These are phyloP conservation scores for Salvelinus namaycush DNA, from an alignment of 2,113 vertebrate species.

Conservation along the genomic window DNA sequence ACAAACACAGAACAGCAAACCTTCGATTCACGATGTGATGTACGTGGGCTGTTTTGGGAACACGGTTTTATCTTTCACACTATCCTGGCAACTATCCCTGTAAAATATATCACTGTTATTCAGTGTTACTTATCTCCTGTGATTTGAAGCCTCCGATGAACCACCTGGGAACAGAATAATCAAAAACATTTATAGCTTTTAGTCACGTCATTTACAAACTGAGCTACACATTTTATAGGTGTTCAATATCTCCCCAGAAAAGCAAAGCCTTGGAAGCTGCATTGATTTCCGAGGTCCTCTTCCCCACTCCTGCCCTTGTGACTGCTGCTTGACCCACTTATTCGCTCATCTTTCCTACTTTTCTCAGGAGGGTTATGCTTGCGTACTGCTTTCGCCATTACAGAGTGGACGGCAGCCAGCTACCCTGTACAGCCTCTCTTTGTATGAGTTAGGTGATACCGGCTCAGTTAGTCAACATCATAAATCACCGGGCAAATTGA, in stretches of 20 bases:
- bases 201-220: constrained; percentile 56
- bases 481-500: constrained; percentile 78
- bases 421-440: constrained; percentile 44
- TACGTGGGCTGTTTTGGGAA: too few relatives aligned
- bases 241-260: constrained; percentile 71
- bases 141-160: constrained; percentile 51
- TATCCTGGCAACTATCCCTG: constrained; percentile 46
- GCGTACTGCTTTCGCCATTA: constrained; percentile 72
- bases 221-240: constrained; percentile 54
- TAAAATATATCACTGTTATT: constrained; percentile 47
- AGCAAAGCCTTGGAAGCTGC: constrained; percentile 58
- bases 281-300: constrained; percentile 77
- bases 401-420: constrained; percentile 71
- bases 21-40: too few relatives aligned
- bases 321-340: constrained; percentile 79
- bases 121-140: constrained; percentile 46
- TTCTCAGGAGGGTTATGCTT: constrained; percentile 73
- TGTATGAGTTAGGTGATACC: constrained; percentile 73
- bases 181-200: constrained; percentile 64
- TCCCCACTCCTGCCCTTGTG: constrained; percentile 64
- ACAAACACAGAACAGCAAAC: too few relatives aligned
- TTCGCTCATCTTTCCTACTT: constrained; percentile 81
- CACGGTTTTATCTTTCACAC: constrained; percentile 16
- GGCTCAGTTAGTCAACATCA: constrained; percentile 72
- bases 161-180: constrained; percentile 58